Percentiles rank a stretch among this genome's conserved stretches.
These are phyloP conservation scores for Chaetodon auriga DNA, from an alignment of 2,113 vertebrate genomes.

Conservation along the genomic window DNA sequence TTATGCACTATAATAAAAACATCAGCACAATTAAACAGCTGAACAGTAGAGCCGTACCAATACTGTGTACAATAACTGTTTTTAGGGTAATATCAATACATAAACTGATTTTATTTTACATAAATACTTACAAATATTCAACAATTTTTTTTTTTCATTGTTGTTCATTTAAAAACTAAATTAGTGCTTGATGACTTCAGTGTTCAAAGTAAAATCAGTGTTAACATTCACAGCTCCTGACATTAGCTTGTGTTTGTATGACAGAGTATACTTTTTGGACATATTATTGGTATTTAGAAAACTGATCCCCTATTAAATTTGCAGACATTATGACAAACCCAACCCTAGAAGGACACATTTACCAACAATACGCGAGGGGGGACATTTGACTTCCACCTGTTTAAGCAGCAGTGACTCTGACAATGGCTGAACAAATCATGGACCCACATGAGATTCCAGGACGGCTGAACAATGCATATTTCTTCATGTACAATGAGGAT, in stretches of 20 bases:
- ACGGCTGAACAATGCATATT: conserved; percentile 36
- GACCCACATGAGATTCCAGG: conserved; percentile 9
- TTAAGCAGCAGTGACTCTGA: conserved; percentile 14
- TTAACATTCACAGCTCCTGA: no score
- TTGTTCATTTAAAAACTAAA: no score
- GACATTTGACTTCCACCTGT: conserved; percentile 5
- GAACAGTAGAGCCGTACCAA: background rate
- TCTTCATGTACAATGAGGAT: conserved; percentile 39
- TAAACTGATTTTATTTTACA: background rate
- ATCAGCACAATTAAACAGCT: background rate
- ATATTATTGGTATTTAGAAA: background rate
- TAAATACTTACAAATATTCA: background rate
- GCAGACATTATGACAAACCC: background rate
- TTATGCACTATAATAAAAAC: background rate
- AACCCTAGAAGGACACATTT: background rate
- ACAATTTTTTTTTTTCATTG: no score
- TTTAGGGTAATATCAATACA: background rate
- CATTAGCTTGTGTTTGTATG: background rate
- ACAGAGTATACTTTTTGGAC: no score
- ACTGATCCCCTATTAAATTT: background rate
- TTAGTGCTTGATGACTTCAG: no score
- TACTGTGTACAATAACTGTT: background rate
- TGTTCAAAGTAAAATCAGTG: no score
- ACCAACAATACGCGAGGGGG: background rate
- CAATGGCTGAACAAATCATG: conserved; percentile 10